Evolutionary conservation across 2,797 vertebrate species (phyloP).

Genomic region (Tolypeutes matacus): DNA sequence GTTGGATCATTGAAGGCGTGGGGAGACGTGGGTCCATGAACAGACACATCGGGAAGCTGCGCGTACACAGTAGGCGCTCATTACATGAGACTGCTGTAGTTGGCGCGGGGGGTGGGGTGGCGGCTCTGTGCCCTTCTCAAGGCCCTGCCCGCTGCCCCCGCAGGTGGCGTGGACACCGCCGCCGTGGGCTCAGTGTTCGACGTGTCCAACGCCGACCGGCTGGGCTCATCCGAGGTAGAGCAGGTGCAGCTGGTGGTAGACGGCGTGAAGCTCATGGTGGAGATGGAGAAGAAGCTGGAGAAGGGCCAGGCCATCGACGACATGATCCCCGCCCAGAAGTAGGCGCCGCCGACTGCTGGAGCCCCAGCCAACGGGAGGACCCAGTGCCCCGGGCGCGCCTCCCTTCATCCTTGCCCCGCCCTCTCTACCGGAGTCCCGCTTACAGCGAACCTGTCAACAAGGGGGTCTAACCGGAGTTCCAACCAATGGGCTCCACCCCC

Average conservation of each 20-base stretch:
- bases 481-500: conserved; percentile 14
- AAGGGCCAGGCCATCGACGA: conserved; percentile 95
- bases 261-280: conserved; percentile 97
- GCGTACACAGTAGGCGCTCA: not conserved
- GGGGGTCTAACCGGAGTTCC: not conserved
- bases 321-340: conserved; percentile 97
- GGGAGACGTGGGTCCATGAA: not conserved
- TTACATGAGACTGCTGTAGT: not conserved
- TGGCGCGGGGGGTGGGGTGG: not conserved
- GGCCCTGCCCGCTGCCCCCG: not conserved
- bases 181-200: conserved; percentile 96
- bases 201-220: conserved; percentile 97
- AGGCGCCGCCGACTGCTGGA: conserved; percentile 52
- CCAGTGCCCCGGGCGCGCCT: not conserved
- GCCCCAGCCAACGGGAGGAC: not conserved
- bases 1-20: not conserved
- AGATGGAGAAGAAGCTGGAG: conserved; percentile 99
- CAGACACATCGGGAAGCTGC: not conserved
- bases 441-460: accelerated
- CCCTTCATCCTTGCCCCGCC: not conserved
- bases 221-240: conserved; percentile 96
- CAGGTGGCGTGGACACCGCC: conserved; percentile 97
- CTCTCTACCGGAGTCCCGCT: not conserved
- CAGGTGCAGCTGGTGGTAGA: conserved; percentile 99
- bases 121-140: not conserved